These are phyloP conservation scores for Erebia aethiops DNA, from an alignment of 2,888 invertebrate genomes.

Conservation along the genomic window DNA sequence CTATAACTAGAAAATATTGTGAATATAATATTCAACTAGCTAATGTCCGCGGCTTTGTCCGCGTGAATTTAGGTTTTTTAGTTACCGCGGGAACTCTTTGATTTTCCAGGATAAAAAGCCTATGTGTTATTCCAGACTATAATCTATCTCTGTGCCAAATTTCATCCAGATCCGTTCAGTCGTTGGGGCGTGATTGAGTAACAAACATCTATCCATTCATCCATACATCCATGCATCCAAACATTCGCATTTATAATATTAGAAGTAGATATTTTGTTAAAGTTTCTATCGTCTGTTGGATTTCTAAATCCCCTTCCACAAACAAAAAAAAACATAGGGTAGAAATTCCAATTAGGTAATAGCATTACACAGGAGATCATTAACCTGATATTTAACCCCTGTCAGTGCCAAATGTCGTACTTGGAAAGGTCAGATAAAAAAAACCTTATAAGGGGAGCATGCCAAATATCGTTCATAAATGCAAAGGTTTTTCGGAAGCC, in stretches of 20 bases:
- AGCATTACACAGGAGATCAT: slow-evolving; percentile 37
- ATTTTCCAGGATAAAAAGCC: too few species aligned
- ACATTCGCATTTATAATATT: too few species aligned
- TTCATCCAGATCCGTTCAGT: too few species aligned
- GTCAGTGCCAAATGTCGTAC: slow-evolving; percentile 38
- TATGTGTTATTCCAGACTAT: too few species aligned
- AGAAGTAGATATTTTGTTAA: too few species aligned
- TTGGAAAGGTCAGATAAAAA: slow-evolving; percentile 35
- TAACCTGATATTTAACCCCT: slow-evolving; percentile 40
- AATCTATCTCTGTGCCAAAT: too few species aligned
- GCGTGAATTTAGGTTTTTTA: too few species aligned
- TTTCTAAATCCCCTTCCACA: neutral
- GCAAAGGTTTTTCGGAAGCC: slow-evolving; percentile 20
- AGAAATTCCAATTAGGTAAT: slow-evolving; percentile 39
- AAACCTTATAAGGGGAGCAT: slow-evolving; percentile 32
- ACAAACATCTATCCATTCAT: too few species aligned
- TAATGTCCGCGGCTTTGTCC: too few species aligned
- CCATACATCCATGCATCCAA: too few species aligned
- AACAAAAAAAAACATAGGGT: neutral
- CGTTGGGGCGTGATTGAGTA: too few species aligned
- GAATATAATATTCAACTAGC: neutral
- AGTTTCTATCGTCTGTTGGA: neutral
- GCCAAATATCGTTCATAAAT: slow-evolving; percentile 26
- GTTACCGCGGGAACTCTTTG: too few species aligned
- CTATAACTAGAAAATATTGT: neutral